A percentile compares a stretch with the other conserved stretches of the same genome.
phyloP scores from a whole-genome alignment of 1,140 invertebrate genomes.

The Metaphire vulgaris region DNA sequence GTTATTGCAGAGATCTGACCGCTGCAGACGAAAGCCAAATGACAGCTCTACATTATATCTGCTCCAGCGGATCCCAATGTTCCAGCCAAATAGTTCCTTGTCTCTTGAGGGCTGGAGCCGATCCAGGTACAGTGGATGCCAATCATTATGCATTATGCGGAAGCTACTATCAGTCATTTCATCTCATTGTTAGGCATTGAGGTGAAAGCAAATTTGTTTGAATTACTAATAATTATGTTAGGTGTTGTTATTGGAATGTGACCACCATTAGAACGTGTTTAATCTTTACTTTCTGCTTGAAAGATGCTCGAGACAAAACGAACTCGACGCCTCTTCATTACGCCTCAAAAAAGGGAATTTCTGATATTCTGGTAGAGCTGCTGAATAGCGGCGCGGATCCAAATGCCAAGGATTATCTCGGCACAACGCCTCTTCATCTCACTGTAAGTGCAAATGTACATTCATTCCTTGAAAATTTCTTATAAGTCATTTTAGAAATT shows the following conservation, averaged over 20 bases:
- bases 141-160: background rate
- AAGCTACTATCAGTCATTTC: background rate
- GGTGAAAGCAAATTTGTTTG: background rate
- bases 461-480: background rate
- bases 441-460: conserved; percentile 36
- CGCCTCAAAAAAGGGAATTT: conserved; percentile 46
- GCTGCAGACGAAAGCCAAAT: background rate
- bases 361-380: conserved; percentile 36
- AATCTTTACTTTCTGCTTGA: too few species aligned
- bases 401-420: conserved; percentile 45
- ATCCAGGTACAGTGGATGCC: background rate
- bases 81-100: background rate
- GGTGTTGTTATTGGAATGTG: too few species aligned
- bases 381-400: conserved; percentile 44
- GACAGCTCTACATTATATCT: background rate
- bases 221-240: background rate
- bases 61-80: background rate
- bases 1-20: background rate
- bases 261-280: too few species aligned
- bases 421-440: conserved; percentile 47
- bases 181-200: background rate
- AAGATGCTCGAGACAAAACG: conserved; percentile 44
- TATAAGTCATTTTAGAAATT: too few species aligned
- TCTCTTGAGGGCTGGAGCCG: background rate
- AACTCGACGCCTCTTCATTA: conserved; percentile 46